phyloP scores from a whole-genome alignment of 1,140 invertebrate species.

The Paracyclopina nana region DNA sequence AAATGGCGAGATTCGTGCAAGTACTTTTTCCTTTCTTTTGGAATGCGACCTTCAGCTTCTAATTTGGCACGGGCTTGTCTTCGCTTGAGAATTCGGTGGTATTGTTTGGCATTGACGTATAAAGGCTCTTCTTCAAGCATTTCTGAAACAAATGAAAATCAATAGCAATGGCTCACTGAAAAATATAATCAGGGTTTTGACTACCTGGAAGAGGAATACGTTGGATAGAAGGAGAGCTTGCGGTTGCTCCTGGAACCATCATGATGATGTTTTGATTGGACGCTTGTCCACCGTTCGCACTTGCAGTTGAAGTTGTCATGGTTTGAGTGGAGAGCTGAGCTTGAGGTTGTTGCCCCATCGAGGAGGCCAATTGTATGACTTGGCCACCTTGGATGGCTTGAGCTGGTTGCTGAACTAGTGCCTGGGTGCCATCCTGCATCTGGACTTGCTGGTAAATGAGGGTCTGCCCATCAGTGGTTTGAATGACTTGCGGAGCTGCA shows the following conservation, averaged over 20 bases:
- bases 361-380: slow-evolving; percentile 16
- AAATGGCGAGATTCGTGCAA: slow-evolving; percentile 92
- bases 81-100: slow-evolving; percentile 72
- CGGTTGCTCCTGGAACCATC: slow-evolving; percentile 40
- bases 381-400: slow-evolving; percentile 3
- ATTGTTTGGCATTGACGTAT: slow-evolving; percentile 98
- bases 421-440: slow-evolving; percentile 31
- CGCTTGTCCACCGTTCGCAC: neutral
- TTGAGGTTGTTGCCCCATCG: neutral
- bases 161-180: neutral
- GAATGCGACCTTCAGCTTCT: slow-evolving; percentile 80
- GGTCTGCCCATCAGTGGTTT: slow-evolving; percentile 79
- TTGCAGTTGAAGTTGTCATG: neutral
- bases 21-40: slow-evolving; percentile 96
- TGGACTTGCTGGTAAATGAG: slow-evolving; percentile 66
- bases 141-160: slow-evolving; percentile 32
- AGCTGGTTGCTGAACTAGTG: neutral
- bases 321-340: neutral
- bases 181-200: neutral
- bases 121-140: slow-evolving; percentile 75
- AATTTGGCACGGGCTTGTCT: slow-evolving; percentile 72
- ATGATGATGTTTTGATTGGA: slow-evolving; percentile 13
- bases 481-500: slow-evolving; percentile 46
- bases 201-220: slow-evolving; percentile 37
- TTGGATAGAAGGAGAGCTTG: slow-evolving; percentile 36